Conservation (phyloP, 2,113 vertebrate genomes). For the Rhombomys opimus region DNA sequence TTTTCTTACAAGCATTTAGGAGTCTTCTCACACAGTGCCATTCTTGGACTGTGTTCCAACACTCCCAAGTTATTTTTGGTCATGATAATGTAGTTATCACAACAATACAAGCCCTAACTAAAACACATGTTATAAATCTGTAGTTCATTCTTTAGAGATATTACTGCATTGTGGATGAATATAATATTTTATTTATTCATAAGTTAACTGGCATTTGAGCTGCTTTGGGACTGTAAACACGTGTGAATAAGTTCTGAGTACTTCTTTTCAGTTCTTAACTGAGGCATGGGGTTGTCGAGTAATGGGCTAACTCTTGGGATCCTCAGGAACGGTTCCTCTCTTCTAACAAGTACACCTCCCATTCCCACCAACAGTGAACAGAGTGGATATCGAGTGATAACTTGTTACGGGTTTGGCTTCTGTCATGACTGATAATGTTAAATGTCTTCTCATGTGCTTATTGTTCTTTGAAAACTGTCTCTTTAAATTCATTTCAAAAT, state of each 20-base stretch:
- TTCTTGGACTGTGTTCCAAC: neutral
- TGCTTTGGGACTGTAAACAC: neutral
- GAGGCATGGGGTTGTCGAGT: neutral
- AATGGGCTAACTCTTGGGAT: neutral
- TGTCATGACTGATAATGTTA: neutral
- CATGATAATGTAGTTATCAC: neutral
- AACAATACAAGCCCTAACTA: neutral
- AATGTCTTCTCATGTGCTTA: neutral
- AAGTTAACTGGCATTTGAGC: neutral
- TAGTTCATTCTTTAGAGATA: neutral
- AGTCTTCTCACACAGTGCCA: neutral
- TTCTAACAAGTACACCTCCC: neutral
- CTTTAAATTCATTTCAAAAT: neutral
- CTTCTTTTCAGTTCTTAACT: neutral
- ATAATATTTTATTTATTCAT: neutral
- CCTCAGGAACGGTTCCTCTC: neutral
- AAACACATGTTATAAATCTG: neutral
- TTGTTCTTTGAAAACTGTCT: neutral
- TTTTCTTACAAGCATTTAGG: neutral
- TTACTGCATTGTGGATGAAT: neutral
- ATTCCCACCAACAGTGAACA: neutral
- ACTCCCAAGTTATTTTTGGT: neutral
- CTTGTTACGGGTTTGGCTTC: neutral
- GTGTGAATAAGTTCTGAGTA: neutral
- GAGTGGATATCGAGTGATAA: neutral